Percentiles rank a stretch among this genome's conserved stretches.
Evolutionary conservation across 2,113 vertebrate genomes (phyloP).

Genomic region (Synchiropus splendidus): DNA sequence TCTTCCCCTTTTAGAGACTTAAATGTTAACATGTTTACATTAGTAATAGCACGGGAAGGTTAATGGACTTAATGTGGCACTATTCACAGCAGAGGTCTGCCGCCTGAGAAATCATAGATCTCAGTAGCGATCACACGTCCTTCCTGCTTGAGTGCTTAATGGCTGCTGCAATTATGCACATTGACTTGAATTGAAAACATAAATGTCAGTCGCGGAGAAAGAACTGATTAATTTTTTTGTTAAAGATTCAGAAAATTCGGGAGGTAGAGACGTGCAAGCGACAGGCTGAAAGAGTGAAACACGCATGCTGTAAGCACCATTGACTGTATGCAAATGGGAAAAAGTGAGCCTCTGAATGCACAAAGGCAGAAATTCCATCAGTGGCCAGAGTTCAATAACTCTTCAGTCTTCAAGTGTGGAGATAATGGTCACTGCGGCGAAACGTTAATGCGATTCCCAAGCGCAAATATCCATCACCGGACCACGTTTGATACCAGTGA

Average conservation of each 20-base stretch:
- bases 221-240: slow-evolving; percentile 31
- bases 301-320: slow-evolving; percentile 45
- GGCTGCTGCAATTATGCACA: slow-evolving; percentile 47
- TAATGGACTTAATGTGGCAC: slow-evolving; percentile 52
- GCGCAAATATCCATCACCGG: slow-evolving; percentile 48
- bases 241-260: slow-evolving; percentile 9
- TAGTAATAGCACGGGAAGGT: slow-evolving; percentile 39
- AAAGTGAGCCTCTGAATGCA: slow-evolving; percentile 44
- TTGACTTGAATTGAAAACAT: slow-evolving; percentile 24
- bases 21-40: slow-evolving; percentile 55
- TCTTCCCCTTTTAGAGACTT: slow-evolving; percentile 6
- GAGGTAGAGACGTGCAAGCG: slow-evolving; percentile 22
- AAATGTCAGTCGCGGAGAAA: slow-evolving; percentile 47
- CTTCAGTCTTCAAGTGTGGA: slow-evolving; percentile 62
- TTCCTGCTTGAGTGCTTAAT: slow-evolving; percentile 53
- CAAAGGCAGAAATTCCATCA: slow-evolving; percentile 60
- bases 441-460: slow-evolving; percentile 51
- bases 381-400: slow-evolving; percentile 59
- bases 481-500: slow-evolving; percentile 40
- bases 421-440: slow-evolving; percentile 61
- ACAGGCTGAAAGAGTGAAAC: slow-evolving; percentile 16
- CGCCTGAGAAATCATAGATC: slow-evolving; percentile 37
- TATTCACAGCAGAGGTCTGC: slow-evolving; percentile 41
- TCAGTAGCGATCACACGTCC: slow-evolving; percentile 40
- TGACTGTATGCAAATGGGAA: slow-evolving; percentile 58